Evolutionary conservation across 2,888 invertebrate genomes (phyloP), one percentile per base, ranked within the genome.

Genomic region (Shargacucullia verbasci): DNA sequence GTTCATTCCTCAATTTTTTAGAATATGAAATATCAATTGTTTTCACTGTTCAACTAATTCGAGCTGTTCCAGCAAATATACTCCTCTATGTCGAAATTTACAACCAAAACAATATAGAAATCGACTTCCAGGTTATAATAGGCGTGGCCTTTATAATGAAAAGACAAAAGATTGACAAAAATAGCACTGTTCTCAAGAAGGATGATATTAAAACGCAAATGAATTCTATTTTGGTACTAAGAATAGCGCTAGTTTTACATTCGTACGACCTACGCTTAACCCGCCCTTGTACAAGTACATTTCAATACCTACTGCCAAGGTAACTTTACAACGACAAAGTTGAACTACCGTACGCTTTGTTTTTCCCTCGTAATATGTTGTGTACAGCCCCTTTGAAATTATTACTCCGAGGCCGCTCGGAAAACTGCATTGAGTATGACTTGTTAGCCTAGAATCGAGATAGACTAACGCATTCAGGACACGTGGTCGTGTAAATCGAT

Each of bases 401-500:
- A 59, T 56, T 63, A 57, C 45, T 45, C 52, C 74, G 69, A 81
- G 79, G 79, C 64, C 76, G 63, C 53, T 64, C 35, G 58, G 66
- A 77, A 77, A 80, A 79, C 75, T 59, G 76, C 70, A 78, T 61
- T 50, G 44, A 61, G 59, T 65, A 65, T 44, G 59, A 67, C 47
- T 62, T 53, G 57, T 55, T 66, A 62, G 66, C 68, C 68, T 73
- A 74, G n/a, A n/a, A n/a, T n/a, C n/a, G n/a, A n/a, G 73, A 62
- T 76, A 54, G 34, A 43, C 59, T 47, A 63, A 56, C 64, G 60
- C 67, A 76, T 78, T 56, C 62, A 74, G 67, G 60, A 68, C 73
- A 69, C 59, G 56, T 75, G 54, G 46, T 59, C 44, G 25, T 39
- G 41, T 45, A 53, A 48, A 38, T 60, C 49, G 38, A 63, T 71